Conservation (phyloP, 1,140 invertebrate species). For the Grapholita molesta region DNA sequence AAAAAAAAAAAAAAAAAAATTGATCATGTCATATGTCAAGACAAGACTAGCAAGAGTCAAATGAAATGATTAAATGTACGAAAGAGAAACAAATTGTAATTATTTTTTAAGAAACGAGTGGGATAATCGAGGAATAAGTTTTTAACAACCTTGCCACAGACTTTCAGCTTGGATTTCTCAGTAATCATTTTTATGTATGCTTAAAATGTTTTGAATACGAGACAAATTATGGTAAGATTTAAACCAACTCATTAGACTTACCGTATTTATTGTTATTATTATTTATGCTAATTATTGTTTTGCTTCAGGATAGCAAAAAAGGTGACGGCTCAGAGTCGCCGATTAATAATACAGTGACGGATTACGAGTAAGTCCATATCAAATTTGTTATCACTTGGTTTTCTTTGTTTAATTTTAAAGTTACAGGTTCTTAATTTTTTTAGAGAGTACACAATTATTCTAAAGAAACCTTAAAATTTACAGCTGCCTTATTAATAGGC, state of each 20-base stretch:
- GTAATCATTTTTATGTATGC: neutral
- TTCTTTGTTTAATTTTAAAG: constrained; percentile 32
- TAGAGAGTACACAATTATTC: neutral
- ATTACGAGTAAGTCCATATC: constrained; percentile 54
- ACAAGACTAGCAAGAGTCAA: neutral
- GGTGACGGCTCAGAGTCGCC: constrained; percentile 38
- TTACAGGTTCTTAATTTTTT: constrained; percentile 7
- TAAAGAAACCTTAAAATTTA: no score
- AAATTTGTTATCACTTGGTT: constrained; percentile 26
- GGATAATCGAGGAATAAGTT: neutral
- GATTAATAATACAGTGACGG: constrained; percentile 37
- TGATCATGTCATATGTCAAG: neutral
- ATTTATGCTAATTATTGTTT: constrained; percentile 22
- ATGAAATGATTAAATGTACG: neutral
- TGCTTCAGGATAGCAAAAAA: constrained; percentile 41
- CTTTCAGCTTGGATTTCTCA: neutral
- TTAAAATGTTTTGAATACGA: neutral
- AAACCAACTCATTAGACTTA: neutral
- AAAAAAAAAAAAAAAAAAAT: no score
- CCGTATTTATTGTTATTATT: constrained; percentile 11
- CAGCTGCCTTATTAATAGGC: neutral
- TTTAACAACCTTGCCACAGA: neutral
- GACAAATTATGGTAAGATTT: neutral
- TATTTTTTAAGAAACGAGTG: neutral
- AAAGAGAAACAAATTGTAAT: neutral